These are phyloP conservation scores for Anoplius nigerrimus DNA, from an alignment of 2,888 invertebrate species.

Conservation along the genomic window DNA sequence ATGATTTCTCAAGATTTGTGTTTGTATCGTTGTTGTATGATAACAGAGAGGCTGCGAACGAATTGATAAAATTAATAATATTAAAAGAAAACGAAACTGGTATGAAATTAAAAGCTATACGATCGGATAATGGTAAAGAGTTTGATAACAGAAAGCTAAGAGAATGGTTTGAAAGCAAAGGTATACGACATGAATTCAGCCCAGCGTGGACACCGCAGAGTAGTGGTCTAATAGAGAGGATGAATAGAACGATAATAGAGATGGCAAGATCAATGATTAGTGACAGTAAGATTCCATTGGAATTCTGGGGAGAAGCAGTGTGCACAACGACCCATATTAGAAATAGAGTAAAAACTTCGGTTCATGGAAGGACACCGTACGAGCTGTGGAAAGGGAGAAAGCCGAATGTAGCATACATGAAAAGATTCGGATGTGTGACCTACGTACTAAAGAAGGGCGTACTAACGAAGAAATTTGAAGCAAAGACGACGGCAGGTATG, in stretches of 20 bases:
- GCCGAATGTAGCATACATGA: conserved; percentile 15
- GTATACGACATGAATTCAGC: conserved; percentile 18
- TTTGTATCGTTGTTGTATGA: too few species aligned
- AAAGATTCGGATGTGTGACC: conserved; percentile 16
- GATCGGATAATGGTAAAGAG: background rate
- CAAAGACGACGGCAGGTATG: too few species aligned
- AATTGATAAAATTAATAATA: conserved; percentile 12
- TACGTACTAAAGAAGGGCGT: too few species aligned
- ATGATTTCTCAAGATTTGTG: too few species aligned
- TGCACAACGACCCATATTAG: conserved; percentile 3
- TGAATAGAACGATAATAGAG: conserved; percentile 17
- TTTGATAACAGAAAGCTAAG: background rate
- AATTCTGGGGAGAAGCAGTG: too few species aligned
- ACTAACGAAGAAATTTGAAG: too few species aligned
- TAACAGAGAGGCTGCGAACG: too few species aligned
- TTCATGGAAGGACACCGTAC: conserved; percentile 23
- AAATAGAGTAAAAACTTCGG: conserved; percentile 15
- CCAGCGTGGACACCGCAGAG: conserved; percentile 18
- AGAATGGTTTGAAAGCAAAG: background rate
- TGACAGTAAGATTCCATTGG: conserved; percentile 10
- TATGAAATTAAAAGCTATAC: conserved; percentile 2
- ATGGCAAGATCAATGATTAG: conserved; percentile 18
- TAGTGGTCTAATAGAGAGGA: conserved; percentile 15
- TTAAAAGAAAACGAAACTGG: too few species aligned
- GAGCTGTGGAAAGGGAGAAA: conserved; percentile 18